These are phyloP conservation scores for Lycopodina hypogea DNA, from an alignment of 37 sponge, comb jelly and placozoan genomes.

Conservation along the genomic window DNA sequence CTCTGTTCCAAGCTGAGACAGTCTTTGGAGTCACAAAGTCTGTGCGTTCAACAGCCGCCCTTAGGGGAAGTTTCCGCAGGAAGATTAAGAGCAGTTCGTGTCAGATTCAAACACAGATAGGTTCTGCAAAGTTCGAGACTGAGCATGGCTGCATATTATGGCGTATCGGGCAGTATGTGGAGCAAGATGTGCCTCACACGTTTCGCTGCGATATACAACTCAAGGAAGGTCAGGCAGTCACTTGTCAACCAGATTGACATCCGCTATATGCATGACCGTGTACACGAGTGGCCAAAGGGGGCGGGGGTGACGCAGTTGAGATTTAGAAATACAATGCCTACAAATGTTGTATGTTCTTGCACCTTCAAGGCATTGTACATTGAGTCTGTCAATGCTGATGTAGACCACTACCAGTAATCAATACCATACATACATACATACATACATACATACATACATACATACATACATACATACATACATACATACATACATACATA, in stretches of 20 bases:
- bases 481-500: no score
- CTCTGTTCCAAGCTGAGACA: slow-evolving; percentile 60
- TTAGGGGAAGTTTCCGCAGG: slow-evolving; percentile 79
- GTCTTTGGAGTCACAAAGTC: slow-evolving; percentile 66
- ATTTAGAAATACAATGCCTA: not conserved
- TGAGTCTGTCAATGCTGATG: not conserved
- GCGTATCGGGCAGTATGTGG: slow-evolving; percentile 68
- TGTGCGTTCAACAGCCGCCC: slow-evolving; percentile 64
- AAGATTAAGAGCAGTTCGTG: slow-evolving; percentile 48
- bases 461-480: no score
- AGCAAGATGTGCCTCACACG: slow-evolving; percentile 51
- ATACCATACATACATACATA: no score
- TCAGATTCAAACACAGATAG: slow-evolving; percentile 52
- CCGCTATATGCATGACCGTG: no score
- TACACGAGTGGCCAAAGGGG: no score
- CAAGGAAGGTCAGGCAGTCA: slow-evolving; percentile 46
- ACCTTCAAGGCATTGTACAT: not conserved
- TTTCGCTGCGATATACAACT: slow-evolving; percentile 69
- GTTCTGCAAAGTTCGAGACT: slow-evolving; percentile 76
- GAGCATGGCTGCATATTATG: slow-evolving; percentile 78
- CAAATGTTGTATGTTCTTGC: no score
- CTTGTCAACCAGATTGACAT: no score
- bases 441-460: no score
- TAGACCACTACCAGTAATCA: no score
- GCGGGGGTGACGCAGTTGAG: not conserved